phyloP scores from a whole-genome alignment of 2,113 vertebrate species.

The Arizona elegans region DNA sequence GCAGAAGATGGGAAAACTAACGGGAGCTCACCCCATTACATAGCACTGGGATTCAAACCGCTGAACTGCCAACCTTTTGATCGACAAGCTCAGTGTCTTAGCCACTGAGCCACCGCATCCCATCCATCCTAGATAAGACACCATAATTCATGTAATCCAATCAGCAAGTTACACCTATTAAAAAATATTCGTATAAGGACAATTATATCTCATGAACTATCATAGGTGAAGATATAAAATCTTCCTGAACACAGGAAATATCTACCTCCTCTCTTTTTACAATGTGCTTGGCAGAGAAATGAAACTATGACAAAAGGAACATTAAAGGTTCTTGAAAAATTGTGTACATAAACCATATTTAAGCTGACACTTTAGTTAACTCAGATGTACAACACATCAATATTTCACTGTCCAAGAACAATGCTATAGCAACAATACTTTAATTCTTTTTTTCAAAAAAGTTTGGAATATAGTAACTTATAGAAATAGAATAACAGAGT shows the following conservation, averaged over 20 bases:
- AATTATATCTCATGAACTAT: background rate
- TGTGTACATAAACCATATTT: slow-evolving; percentile 2
- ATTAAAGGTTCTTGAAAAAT: background rate
- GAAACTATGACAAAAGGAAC: background rate
- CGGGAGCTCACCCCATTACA: too few relatives aligned
- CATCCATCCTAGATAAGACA: background rate
- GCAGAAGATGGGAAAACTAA: too few relatives aligned
- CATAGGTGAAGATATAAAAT: background rate
- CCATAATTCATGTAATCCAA: background rate
- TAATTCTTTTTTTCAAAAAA: background rate
- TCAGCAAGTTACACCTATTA: background rate
- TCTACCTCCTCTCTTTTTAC: background rate
- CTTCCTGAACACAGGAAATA: background rate
- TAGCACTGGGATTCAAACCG: too few relatives aligned
- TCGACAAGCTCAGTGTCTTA: too few relatives aligned
- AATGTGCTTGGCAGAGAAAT: background rate
- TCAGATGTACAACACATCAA: background rate
- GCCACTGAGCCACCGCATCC: too few relatives aligned
- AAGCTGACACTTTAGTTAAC: background rate
- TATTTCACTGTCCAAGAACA: background rate
- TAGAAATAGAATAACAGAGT: too few relatives aligned
- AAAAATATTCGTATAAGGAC: background rate
- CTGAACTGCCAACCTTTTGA: too few relatives aligned
- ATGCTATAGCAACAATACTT: background rate
- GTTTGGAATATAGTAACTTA: background rate